Percentiles rank a stretch among this genome's conserved stretches.
Conservation (phyloP, 2,797 vertebrate species). For the Phoebastria nigripes region DNA sequence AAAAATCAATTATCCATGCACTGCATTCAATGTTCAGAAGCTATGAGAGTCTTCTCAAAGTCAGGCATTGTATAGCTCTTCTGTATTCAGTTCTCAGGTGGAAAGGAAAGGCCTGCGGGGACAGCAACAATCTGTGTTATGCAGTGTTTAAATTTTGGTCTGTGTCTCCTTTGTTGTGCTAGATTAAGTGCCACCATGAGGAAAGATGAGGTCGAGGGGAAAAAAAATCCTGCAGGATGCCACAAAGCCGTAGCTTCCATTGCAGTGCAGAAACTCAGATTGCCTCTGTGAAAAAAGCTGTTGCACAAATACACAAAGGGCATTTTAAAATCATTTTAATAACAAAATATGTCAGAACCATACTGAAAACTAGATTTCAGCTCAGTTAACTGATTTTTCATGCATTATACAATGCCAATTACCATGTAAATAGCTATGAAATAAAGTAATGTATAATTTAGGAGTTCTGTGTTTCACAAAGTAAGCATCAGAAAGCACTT, state of each 20-base stretch:
- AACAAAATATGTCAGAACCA: constrained; percentile 61
- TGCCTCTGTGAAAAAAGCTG: constrained; percentile 33
- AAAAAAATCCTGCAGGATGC: constrained; percentile 3
- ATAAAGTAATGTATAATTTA: constrained; percentile 69
- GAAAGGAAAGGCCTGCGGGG: background rate
- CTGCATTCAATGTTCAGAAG: background rate
- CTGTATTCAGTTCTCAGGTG: background rate
- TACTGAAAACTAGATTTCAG: constrained; percentile 61
- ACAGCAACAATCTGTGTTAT: background rate
- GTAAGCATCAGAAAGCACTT: constrained; percentile 37
- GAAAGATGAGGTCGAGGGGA: constrained; percentile 37
- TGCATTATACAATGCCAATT: constrained; percentile 68
- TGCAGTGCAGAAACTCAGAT: constrained; percentile 8
- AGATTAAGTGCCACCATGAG: background rate
- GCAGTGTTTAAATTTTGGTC: background rate
- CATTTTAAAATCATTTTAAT: constrained; percentile 65
- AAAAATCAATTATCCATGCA: background rate
- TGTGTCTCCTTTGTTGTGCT: constrained; percentile 11
- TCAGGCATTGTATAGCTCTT: background rate
- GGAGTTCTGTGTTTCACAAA: constrained; percentile 52
- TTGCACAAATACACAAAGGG: constrained; percentile 57
- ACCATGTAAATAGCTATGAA: constrained; percentile 68
- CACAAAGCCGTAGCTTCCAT: constrained; percentile 23
- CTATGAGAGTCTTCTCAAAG: background rate
- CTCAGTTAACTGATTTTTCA: constrained; percentile 60